phyloP scores from a whole-genome alignment of 2,888 invertebrate species.

The Parnassius orleans region DNA sequence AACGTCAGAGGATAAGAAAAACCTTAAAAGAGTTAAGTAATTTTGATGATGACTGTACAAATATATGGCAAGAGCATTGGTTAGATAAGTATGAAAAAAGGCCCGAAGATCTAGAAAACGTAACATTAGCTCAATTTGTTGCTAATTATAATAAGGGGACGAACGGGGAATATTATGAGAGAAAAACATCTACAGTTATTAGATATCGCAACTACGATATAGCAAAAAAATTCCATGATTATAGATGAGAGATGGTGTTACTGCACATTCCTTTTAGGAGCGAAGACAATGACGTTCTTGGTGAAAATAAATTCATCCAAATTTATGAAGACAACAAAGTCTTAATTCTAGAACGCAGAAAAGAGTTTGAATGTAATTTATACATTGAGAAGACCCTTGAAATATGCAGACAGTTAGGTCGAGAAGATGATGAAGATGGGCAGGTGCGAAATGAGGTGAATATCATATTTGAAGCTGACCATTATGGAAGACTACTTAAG shows the following conservation, averaged over 20 bases:
- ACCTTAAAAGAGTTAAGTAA: constrained; percentile 39
- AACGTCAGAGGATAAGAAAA: constrained; percentile 45
- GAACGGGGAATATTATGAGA: constrained; percentile 6
- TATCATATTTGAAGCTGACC: too few relatives aligned
- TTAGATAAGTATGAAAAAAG: constrained; percentile 51
- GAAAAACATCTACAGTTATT: constrained; percentile 19
- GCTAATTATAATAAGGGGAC: constrained; percentile 37
- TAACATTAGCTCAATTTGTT: constrained; percentile 50
- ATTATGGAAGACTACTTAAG: too few relatives aligned
- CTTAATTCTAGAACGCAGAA: constrained; percentile 34
- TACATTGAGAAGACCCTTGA: too few relatives aligned
- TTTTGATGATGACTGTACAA: constrained; percentile 39
- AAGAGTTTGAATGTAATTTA: too few relatives aligned
- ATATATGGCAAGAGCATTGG: constrained; percentile 54
- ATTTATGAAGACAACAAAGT: constrained; percentile 41
- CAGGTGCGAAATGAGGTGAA: too few relatives aligned
- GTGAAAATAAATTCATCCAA: constrained; percentile 25
- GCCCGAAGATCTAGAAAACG: constrained; percentile 40
- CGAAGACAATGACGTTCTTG: constrained; percentile 27
- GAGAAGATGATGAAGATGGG: too few relatives aligned
- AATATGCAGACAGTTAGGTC: too few relatives aligned
- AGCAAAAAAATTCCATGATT: constrained; percentile 40
- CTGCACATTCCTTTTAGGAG: constrained; percentile 30
- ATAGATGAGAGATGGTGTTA: constrained; percentile 41
- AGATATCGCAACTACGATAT: constrained; percentile 38